A percentile compares a stretch with the other conserved stretches of the same genome.
phyloP scores from a whole-genome alignment of 1,140 invertebrate genomes.

The Sitophilus oryzae region DNA sequence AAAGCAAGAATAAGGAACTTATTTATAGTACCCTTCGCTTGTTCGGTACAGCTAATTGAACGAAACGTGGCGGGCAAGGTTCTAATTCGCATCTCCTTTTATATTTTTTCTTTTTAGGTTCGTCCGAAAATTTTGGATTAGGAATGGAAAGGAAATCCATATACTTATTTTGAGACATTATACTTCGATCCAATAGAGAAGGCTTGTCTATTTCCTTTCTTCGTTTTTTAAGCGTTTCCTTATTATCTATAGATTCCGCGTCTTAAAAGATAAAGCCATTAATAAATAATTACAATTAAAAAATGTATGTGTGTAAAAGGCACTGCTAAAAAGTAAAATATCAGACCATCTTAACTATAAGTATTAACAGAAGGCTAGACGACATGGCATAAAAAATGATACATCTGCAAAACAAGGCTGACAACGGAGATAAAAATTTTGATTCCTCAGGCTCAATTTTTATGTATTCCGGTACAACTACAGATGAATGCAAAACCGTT shows the following conservation, averaged over 20 bases:
- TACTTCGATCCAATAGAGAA: slow-evolving; percentile 23
- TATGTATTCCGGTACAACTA: too few species aligned
- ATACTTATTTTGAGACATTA: slow-evolving; percentile 30
- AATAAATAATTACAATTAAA: too few species aligned
- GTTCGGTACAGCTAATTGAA: slow-evolving; percentile 29
- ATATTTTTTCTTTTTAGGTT: slow-evolving; percentile 8
- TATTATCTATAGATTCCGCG: slow-evolving; percentile 1
- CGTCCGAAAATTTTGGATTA: slow-evolving; percentile 10
- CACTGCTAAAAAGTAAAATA: too few species aligned
- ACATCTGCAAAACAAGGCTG: too few species aligned
- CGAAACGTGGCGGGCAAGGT: slow-evolving; percentile 30
- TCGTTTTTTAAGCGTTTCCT: slow-evolving; percentile 5
- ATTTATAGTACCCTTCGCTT: slow-evolving; percentile 23
- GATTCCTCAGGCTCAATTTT: too few species aligned
- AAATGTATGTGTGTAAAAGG: too few species aligned
- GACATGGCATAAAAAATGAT: too few species aligned
- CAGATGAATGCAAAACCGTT: too few species aligned
- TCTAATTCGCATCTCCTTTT: slow-evolving; percentile 24
- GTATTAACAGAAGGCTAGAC: too few species aligned
- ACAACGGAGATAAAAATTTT: too few species aligned
- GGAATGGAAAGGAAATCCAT: slow-evolving; percentile 29
- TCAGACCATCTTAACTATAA: too few species aligned
- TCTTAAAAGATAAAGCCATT: too few species aligned
- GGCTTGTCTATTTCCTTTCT: slow-evolving; percentile 7
- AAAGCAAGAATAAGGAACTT: neutral